Evolutionary conservation across 1,140 invertebrate species (phyloP).

Genomic region (fruit fly (Drosophila melanogaster)): Release_6_plus_ISO1_MT NT_033777.3:9644501-9645000

Average conservation of each 20-base stretch:
- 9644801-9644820: constrained; percentile 19
- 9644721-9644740: background rate
- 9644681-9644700: constrained; percentile 3
- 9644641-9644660: constrained; percentile 13
- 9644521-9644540: constrained; percentile 17
- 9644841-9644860: background rate
- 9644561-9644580: constrained; percentile 28
- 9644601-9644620: background rate
- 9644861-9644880: constrained; percentile 12
- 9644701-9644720: too few species aligned
- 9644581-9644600: constrained; percentile 4
- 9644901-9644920: constrained; percentile 9
- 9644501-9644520: background rate
- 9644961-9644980: background rate
- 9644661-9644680: constrained; percentile 24
- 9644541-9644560: background rate
- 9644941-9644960: background rate
- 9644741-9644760: background rate
- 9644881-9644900: constrained; percentile 27
- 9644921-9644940: background rate
- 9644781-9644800: constrained; percentile 30
- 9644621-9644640: background rate
- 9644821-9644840: constrained; percentile 33
- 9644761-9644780: constrained; percentile 26
- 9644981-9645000: constrained; percentile 7